A percentile compares a stretch with the other conserved stretches of the same genome.
These are phyloP conservation scores for Amphimedon queenslandica DNA, from an alignment of 37 sponge, comb jelly and placozoan genomes.

Conservation along the genomic window DNA sequence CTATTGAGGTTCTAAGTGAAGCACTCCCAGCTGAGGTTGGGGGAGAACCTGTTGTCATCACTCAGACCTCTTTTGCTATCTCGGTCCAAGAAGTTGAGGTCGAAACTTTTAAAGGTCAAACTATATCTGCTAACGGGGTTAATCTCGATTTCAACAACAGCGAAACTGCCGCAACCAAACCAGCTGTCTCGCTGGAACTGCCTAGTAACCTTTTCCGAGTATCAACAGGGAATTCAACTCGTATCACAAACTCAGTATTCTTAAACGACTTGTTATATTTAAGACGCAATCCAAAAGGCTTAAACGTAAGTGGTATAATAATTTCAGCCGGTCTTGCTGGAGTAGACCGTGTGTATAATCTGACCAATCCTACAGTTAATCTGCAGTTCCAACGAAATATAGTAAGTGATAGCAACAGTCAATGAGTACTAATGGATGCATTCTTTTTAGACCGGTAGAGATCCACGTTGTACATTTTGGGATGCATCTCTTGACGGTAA, in stretches of 20 bases:
- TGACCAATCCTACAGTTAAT: not conserved
- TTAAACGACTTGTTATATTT: not conserved
- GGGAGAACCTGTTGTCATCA: not conserved
- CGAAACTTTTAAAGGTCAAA: slow-evolving; percentile 6
- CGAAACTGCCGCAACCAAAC: not conserved
- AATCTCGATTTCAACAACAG: not conserved
- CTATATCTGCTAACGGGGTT: not conserved
- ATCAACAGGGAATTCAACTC: not conserved
- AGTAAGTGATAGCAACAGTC: not conserved
- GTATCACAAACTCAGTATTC: not conserved
- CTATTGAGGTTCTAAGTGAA: slow-evolving; percentile 6
- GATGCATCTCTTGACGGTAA: not conserved
- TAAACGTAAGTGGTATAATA: not conserved
- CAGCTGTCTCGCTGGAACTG: not conserved
- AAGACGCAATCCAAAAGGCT: not conserved
- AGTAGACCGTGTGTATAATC: not conserved
- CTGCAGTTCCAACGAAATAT: not conserved
- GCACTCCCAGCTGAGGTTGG: slow-evolving; percentile 8
- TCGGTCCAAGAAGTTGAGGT: slow-evolving; percentile 21
- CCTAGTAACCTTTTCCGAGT: not conserved
- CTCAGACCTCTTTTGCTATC: slow-evolving; percentile 12
- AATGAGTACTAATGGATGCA: not conserved
- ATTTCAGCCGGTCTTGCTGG: not conserved
- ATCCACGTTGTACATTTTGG: not conserved
- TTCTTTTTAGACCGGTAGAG: too few species aligned